These are phyloP conservation scores for Hedychridium roseum DNA, from an alignment of 2,888 invertebrate genomes.

Conservation along the genomic window DNA sequence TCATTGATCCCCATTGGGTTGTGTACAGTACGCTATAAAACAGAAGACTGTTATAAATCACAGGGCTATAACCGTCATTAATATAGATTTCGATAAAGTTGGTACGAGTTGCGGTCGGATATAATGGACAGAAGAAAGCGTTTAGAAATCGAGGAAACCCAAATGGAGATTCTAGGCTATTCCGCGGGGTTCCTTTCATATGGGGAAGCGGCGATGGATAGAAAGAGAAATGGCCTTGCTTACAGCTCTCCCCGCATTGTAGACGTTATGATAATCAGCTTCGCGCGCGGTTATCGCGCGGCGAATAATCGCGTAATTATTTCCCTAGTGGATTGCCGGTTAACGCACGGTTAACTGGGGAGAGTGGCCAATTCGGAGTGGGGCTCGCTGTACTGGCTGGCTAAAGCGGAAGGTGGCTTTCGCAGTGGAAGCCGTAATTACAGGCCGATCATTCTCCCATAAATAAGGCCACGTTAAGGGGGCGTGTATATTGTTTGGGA, in stretches of 20 bases:
- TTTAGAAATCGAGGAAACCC: too few species aligned
- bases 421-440: slow-evolving; percentile 55
- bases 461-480: slow-evolving; percentile 47
- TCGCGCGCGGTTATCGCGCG: slow-evolving; percentile 18
- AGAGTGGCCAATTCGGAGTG: slow-evolving; percentile 29
- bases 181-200: too few species aligned
- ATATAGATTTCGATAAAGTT: too few species aligned
- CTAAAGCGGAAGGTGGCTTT: slow-evolving; percentile 45
- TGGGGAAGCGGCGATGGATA: too few species aligned
- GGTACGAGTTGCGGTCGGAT: too few species aligned
- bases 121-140: too few species aligned
- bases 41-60: too few species aligned
- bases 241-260: background rate
- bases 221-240: slow-evolving; percentile 1
- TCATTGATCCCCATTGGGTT: too few species aligned
- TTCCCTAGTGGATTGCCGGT: slow-evolving; percentile 36
- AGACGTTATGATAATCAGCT: slow-evolving; percentile 21
- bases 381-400: slow-evolving; percentile 22
- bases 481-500: background rate
- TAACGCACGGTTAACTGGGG: slow-evolving; percentile 41
- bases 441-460: slow-evolving; percentile 55
- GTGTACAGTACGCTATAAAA: too few species aligned
- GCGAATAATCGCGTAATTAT: slow-evolving; percentile 49
- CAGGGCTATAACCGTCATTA: too few species aligned
- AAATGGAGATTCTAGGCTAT: too few species aligned